Base-by-base conservation (phyloP, 2,797 vertebrate species). In the Coccyzus lansbergi region DNA sequence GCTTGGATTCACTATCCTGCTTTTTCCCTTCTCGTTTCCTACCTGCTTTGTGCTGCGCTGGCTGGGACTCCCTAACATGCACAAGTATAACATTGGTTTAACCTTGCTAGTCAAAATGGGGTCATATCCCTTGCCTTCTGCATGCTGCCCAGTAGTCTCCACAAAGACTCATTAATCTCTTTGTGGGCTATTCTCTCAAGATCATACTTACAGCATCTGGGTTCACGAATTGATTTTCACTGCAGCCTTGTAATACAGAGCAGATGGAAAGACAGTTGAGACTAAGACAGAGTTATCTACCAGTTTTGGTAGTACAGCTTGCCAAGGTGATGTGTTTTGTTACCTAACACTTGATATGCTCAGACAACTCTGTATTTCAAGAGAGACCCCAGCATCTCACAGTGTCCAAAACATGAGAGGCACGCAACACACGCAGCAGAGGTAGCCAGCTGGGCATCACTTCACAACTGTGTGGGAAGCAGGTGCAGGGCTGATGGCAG, bases 391-490 rank as follows among this genome's bases (percentile, higher is more conserved):
- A 62, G 42, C 49, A 38, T 49, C 55, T 65, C 15, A 0, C 29
- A 63, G 55, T 0, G 31, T 6, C n/a, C 56, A 29, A 78, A 84
- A 58, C 42, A 48, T 0, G 34, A 86, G n/a, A 34, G 68, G 4
- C 20, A 34, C 1, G 24, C 59, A 52, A 28, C 7, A 15, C 5
- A 8, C 2, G 3, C 46, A 67, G 34, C 40, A 65, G 76, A 53
- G 42, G 64, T 26, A 26, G 40, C 48, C 2, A 8, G 24, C 33
- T 64, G 42, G 60, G 29, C 62, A 71, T 33, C 7, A 0, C 52
- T 72, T 82, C n/a, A 5, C 3, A 1, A 5, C 24, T 2, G 0
- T 1, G 12, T 69, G 28, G 52, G 31, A 88, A 75, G 25, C 2
- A 34, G 4, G 24, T 8, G 7, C 12, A 62, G 46, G 25, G 31